Evolutionary conservation across 2,888 invertebrate species (phyloP).

Genomic region (Conomelus anceps): DNA sequence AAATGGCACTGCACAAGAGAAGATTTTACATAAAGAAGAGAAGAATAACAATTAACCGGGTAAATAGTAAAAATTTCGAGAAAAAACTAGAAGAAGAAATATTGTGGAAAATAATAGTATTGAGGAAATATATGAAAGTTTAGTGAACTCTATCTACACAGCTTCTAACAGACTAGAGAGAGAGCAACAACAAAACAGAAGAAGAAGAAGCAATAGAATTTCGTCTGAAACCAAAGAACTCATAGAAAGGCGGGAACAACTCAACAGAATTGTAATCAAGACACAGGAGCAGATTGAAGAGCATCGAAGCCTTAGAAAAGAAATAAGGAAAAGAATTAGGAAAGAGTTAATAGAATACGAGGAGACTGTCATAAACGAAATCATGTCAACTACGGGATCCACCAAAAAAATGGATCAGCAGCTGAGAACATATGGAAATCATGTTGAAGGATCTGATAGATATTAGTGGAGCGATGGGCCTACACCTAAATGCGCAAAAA

Average conservation of each 20-base stretch:
- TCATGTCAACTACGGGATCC: neutral
- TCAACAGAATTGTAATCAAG: neutral
- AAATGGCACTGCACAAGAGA: neutral
- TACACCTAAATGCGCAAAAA: slow-evolving; percentile 1
- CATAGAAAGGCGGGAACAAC: neutral
- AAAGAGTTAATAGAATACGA: neutral
- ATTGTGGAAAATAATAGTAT: neutral
- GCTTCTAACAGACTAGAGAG: neutral
- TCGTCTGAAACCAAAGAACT: neutral
- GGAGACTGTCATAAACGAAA: neutral
- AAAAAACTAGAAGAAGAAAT: neutral
- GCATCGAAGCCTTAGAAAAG: neutral
- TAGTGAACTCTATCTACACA: neutral
- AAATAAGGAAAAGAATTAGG: neutral
- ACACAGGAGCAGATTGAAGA: neutral
- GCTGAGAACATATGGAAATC: neutral
- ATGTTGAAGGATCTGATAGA: neutral
- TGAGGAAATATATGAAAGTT: neutral
- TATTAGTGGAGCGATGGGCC: neutral
- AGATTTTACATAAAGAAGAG: neutral
- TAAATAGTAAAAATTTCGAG: neutral
- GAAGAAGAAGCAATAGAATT: neutral
- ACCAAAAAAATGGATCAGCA: neutral
- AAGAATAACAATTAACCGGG: neutral
- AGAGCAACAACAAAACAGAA: neutral